Percentiles rank a stretch among this genome's conserved stretches.
These are phyloP conservation scores for Tolypeutes matacus DNA, from an alignment of 2,797 vertebrate species.

Conservation along the genomic window DNA sequence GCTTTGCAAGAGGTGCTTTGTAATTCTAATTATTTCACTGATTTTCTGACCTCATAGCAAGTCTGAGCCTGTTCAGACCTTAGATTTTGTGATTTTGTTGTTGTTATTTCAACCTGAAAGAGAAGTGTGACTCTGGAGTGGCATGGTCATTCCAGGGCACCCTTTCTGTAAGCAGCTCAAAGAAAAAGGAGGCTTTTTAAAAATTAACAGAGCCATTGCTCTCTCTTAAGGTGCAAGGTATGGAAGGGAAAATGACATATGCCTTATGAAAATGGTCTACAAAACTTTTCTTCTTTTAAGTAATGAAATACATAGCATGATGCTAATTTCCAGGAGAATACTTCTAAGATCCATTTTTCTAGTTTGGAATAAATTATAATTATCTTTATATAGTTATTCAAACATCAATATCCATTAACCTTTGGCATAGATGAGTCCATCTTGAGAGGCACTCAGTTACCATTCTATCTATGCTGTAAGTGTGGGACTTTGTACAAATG, in stretches of 20 bases:
- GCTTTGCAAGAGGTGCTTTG: constrained; percentile 82
- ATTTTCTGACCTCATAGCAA: constrained; percentile 74
- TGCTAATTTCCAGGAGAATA: constrained; percentile 72
- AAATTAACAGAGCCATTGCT: constrained; percentile 64
- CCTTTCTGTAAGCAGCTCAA: constrained; percentile 75
- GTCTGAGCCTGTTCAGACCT: constrained; percentile 62
- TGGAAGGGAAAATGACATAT: constrained; percentile 26
- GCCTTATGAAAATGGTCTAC: constrained; percentile 79
- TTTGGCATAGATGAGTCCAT: constrained; percentile 83
- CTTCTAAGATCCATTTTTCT: constrained; percentile 67
- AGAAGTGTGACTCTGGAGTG: constrained; percentile 68
- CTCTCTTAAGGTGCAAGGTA: constrained; percentile 63
- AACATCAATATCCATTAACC: constrained; percentile 65
- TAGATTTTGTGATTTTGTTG: constrained; percentile 67
- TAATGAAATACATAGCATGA: constrained; percentile 30
- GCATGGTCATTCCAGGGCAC: constrained; percentile 62
- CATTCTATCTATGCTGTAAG: constrained; percentile 86
- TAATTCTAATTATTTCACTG: constrained; percentile 82
- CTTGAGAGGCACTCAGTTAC: constrained; percentile 78
- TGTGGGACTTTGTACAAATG: constrained; percentile 85
- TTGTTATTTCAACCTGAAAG: constrained; percentile 69
- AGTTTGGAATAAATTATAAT: constrained; percentile 75
- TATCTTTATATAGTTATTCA: constrained; percentile 72
- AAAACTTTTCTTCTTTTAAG: constrained; percentile 74
- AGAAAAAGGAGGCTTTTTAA: constrained; percentile 62